Evolutionary conservation across 2,888 invertebrate genomes (phyloP).

Genomic region (Masnerella sp.): DNA sequence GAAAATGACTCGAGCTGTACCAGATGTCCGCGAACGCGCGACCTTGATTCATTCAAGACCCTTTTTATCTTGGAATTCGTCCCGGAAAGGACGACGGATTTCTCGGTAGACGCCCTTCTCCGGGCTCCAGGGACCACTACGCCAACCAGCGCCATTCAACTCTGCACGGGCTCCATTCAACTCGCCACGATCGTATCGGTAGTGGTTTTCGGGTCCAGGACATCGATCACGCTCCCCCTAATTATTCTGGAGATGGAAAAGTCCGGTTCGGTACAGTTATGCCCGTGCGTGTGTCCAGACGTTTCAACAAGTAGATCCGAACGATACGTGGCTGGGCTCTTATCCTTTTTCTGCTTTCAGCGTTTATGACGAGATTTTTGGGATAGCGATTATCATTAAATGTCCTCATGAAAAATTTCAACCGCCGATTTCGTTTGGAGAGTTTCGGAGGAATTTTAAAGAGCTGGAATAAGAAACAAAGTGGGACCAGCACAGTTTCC

Average conservation of each 20-base stretch:
- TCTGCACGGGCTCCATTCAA: constrained; percentile 75
- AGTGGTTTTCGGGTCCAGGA: constrained; percentile 70
- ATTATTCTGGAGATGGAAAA: constrained; percentile 71
- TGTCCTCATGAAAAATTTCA: constrained; percentile 32
- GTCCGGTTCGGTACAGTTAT: constrained; percentile 49
- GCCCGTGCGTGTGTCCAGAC: constrained; percentile 27
- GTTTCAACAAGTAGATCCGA: constrained; percentile 42
- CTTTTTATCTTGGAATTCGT: constrained; percentile 77
- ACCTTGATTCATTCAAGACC: constrained; percentile 77
- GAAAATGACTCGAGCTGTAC: constrained; percentile 55
- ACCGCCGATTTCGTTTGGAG: constrained; percentile 38
- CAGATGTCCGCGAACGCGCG: constrained; percentile 59
- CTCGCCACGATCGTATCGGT: constrained; percentile 70
- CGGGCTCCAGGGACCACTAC: constrained; percentile 59
- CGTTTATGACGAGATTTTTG: constrained; percentile 46
- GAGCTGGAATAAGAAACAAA: constrained; percentile 19
- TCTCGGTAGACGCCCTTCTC: constrained; percentile 72
- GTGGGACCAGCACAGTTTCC: constrained; percentile 8
- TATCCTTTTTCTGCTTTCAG: constrained; percentile 25
- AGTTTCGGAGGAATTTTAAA: constrained; percentile 5
- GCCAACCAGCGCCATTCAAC: constrained; percentile 63
- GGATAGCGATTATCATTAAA: constrained; percentile 47
- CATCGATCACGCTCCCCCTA: constrained; percentile 77
- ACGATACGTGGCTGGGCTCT: constrained; percentile 19
- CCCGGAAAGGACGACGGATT: constrained; percentile 77